Percentiles rank a stretch among this genome's conserved stretches.
phyloP scores from a whole-genome alignment of 2,888 invertebrate genomes.

The Apamea anceps region DNA sequence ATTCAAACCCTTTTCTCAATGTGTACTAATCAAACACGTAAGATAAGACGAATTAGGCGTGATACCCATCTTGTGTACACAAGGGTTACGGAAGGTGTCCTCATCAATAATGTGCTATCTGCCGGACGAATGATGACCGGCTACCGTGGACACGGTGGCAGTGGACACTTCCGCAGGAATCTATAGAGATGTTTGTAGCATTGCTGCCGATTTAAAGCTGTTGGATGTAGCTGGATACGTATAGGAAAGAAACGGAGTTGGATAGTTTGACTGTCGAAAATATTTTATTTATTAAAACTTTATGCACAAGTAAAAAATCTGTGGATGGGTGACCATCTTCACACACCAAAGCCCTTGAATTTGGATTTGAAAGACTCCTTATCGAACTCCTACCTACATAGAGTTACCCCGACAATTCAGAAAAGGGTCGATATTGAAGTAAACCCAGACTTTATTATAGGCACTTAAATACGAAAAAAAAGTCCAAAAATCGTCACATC shows the following conservation, averaged over 20 bases:
- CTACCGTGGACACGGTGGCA: conserved; percentile 79
- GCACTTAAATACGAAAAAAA: conserved; percentile 13
- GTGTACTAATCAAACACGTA: conserved; percentile 47
- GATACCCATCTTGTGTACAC: conserved; percentile 63
- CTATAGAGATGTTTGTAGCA: conserved; percentile 29
- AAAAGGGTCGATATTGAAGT: not conserved
- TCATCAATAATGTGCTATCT: conserved; percentile 83
- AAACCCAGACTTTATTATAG: conserved; percentile 2
- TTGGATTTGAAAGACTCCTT: not conserved
- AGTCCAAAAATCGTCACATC: conserved; percentile 10
- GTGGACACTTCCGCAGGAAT: conserved; percentile 45
- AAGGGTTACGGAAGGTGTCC: conserved; percentile 59
- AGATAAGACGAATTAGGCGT: conserved; percentile 61
- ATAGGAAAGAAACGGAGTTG: not conserved
- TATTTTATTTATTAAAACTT: not conserved
- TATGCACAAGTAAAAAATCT: no score
- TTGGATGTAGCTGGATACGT: not conserved
- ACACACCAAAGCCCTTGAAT: not conserved
- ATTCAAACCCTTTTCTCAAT: conserved; percentile 10
- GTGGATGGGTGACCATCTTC: no score
- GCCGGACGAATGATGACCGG: conserved; percentile 73
- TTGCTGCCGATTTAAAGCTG: not conserved
- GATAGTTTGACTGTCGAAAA: not conserved
- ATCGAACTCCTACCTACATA: not conserved
- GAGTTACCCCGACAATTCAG: not conserved